Evolutionary conservation across 2,888 invertebrate species (phyloP), one percentile per base, ranked within the genome.

Genomic region (Thymelicus lineola): DNA sequence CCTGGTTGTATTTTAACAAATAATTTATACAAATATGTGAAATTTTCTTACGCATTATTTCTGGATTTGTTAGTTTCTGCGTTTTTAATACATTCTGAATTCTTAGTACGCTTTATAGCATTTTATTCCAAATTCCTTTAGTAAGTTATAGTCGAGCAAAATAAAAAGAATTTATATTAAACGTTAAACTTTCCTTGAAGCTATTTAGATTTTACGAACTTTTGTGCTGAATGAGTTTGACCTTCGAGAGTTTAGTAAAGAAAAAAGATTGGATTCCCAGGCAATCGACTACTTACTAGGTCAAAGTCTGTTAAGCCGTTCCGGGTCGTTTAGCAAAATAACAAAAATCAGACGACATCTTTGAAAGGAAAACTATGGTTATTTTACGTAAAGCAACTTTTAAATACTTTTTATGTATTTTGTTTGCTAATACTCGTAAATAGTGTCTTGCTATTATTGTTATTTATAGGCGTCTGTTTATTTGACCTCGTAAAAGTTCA

Each of bases 151-250:
- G 36, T 46, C 14, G 28, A 46, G 20, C 28, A 15, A 36, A 62
- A 68, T 57, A 61, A 68, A 66, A 61, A 61, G 17, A 55, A 57
- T 68, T 57, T 62, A 35, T 62, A 57, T 57, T 62, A 48, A 61
- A 57, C 57, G 36, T 7, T 62, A 59, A 62, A 68, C 46, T 62
- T 57, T 57, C 53, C 50, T 53, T 59, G 9, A 68, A 62, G 15
- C 62, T 20, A 35, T 68, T 68, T 62, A 38, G 46, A 63, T 63
- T 69, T 63, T 12, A 63, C 38, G 38, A 48, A 46, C 57, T 35
- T 57, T 68, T 17, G 46, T 38, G 55, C 36, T 53, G 42, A 61
- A 61, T 55, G 45, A 65, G 66, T 58, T 58, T 66, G 59, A 60
- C 66, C 66, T 66, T 66, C 60, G 60, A 42, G 36, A 66, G 58